Conservation (phyloP, 2,113 vertebrate genomes). For the Plestiodon gilberti region DNA sequence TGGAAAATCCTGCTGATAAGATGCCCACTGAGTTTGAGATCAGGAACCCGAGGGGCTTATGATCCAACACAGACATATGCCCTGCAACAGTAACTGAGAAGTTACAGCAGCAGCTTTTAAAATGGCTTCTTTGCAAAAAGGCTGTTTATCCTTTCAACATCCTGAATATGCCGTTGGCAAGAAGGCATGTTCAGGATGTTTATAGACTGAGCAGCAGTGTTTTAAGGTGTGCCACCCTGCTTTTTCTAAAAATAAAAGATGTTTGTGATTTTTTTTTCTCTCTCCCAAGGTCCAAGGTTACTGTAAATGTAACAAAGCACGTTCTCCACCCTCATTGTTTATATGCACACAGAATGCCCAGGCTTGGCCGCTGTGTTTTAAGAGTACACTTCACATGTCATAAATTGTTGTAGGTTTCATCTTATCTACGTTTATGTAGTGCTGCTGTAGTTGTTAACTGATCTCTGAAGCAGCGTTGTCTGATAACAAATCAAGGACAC, state of each 20-base stretch:
- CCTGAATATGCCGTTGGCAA: background rate
- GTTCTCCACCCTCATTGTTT: constrained; percentile 12
- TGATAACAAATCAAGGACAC: constrained; percentile 1
- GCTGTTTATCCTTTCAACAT: constrained; percentile 5
- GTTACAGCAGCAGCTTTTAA: background rate
- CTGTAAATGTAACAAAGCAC: background rate
- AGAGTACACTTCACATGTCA: constrained; percentile 9
- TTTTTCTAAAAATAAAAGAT: constrained; percentile 12
- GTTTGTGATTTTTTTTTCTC: background rate
- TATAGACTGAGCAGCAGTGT: background rate
- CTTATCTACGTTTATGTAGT: constrained; percentile 14
- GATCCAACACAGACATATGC: background rate
- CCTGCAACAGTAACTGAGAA: background rate
- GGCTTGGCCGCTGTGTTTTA: background rate
- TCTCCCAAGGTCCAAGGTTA: constrained; percentile 5
- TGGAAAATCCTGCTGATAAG: background rate
- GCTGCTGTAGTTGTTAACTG: constrained; percentile 7
- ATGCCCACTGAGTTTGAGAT: background rate
- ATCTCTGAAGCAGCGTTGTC: constrained; percentile 1
- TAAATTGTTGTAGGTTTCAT: constrained; percentile 37
- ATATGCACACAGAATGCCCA: background rate
- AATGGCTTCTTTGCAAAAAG: background rate
- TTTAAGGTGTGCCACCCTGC: background rate
- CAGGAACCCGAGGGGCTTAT: background rate
- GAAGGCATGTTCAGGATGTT: constrained; percentile 15